Percentiles rank a stretch among this genome's conserved stretches.
These are phyloP conservation scores for Meganola albula DNA, from an alignment of 2,888 invertebrate species.

Conservation along the genomic window DNA sequence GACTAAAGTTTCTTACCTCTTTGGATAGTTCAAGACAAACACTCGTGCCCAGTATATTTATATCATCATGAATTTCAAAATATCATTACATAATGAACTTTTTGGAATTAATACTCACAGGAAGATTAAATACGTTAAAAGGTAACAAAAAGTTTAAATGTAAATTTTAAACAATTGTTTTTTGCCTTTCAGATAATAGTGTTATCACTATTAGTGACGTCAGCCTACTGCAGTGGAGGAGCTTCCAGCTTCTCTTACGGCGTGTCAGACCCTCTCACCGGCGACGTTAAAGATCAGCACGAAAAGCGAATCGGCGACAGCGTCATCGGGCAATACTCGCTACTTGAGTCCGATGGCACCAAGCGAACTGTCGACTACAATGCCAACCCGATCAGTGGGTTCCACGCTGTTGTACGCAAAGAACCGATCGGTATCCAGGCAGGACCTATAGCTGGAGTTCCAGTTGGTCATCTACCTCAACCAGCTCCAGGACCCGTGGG, in stretches of 20 bases:
- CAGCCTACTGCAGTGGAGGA: slow-evolving; percentile 40
- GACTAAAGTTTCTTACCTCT: too few relatives aligned
- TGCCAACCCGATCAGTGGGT: slow-evolving; percentile 49
- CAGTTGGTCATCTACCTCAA: slow-evolving; percentile 27
- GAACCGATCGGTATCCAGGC: slow-evolving; percentile 38
- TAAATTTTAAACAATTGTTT: not conserved
- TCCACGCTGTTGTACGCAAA: slow-evolving; percentile 53
- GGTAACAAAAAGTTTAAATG: too few relatives aligned
- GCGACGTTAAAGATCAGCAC: slow-evolving; percentile 65
- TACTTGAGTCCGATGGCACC: slow-evolving; percentile 76
- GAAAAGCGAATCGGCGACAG: slow-evolving; percentile 79
- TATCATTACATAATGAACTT: too few relatives aligned
- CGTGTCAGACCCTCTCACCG: slow-evolving; percentile 55
- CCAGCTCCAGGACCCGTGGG: slow-evolving; percentile 22
- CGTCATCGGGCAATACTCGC: slow-evolving; percentile 71
- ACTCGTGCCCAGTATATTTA: too few relatives aligned
- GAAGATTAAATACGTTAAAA: too few relatives aligned
- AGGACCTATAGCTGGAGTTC: slow-evolving; percentile 10
- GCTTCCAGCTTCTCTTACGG: slow-evolving; percentile 56
- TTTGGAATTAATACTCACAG: too few relatives aligned
- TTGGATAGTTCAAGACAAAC: too few relatives aligned
- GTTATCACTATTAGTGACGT: slow-evolving; percentile 41
- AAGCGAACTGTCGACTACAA: slow-evolving; percentile 77
- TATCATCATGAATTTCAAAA: too few relatives aligned
- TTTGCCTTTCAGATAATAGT: slow-evolving; percentile 50